phyloP scores from a whole-genome alignment of 2,888 invertebrate genomes.

The Apocheima hispidaria region DNA sequence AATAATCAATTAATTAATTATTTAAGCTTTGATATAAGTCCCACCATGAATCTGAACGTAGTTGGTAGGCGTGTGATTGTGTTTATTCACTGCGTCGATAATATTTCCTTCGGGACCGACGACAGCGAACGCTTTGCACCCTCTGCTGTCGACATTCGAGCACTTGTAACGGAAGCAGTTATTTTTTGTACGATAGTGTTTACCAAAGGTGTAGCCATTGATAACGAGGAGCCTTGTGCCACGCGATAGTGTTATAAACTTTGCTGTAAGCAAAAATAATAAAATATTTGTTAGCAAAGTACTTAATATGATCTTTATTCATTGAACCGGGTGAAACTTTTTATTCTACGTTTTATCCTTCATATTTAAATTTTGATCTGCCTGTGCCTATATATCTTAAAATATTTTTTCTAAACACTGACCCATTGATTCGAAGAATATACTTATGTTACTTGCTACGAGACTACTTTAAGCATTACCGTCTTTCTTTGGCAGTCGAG shows the following conservation, averaged over 20 bases:
- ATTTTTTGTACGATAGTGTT: constrained; percentile 14
- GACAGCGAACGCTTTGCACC: constrained; percentile 51
- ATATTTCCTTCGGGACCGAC: constrained; percentile 43
- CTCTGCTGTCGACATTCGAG: constrained; percentile 27
- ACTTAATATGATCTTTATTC: too few species aligned
- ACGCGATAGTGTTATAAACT: constrained; percentile 29
- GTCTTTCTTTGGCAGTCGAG: too few species aligned
- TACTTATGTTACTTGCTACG: too few species aligned
- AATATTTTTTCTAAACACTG: too few species aligned
- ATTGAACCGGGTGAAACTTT: background rate
- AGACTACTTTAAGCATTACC: too few species aligned
- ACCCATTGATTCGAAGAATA: too few species aligned
- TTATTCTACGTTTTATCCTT: background rate
- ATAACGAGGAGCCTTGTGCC: constrained; percentile 32
- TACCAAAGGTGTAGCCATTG: constrained; percentile 38
- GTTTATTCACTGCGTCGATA: constrained; percentile 34
- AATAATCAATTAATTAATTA: too few species aligned
- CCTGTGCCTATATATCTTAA: too few species aligned
- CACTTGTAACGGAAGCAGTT: constrained; percentile 30
- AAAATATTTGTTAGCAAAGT: background rate
- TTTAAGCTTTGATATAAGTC: constrained; percentile 26
- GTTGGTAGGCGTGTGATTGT: constrained; percentile 49
- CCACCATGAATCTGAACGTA: constrained; percentile 41
- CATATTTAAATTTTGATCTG: too few species aligned
- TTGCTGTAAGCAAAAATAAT: constrained; percentile 31